A percentile compares a stretch with the other conserved stretches of the same genome.
phyloP scores from a whole-genome alignment of 2,113 vertebrate genomes.

The Silurus asotus region DNA sequence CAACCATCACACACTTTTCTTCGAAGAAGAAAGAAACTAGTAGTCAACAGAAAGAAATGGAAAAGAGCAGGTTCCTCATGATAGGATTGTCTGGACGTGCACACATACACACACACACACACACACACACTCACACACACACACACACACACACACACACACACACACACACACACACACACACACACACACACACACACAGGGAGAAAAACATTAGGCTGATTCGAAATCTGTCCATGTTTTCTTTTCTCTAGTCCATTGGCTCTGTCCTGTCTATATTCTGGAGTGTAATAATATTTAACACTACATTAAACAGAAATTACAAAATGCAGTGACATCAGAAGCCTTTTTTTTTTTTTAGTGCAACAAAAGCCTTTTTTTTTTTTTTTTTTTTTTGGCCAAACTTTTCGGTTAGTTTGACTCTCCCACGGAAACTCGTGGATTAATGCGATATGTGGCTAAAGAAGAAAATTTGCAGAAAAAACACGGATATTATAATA shows the following conservation, averaged over 20 bases:
- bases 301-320: constrained; percentile 23
- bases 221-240: constrained; percentile 28
- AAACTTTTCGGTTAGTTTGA: not conserved
- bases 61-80: constrained; percentile 31
- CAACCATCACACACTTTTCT: constrained; percentile 41
- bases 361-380: not conserved
- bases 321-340: not conserved
- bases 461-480: not conserved
- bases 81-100: constrained; percentile 14
- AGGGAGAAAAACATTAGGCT: not conserved
- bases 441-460: too few species aligned
- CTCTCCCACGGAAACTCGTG: too few species aligned
- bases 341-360: not conserved
- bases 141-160: too few species aligned
- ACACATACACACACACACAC: constrained; percentile 37
- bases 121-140: not conserved
- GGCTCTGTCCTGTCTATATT: constrained; percentile 27
- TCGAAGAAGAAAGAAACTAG: constrained; percentile 28
- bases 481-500: not conserved
- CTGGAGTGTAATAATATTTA: constrained; percentile 29
- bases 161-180: constrained; percentile 36
- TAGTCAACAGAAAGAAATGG: constrained; percentile 1
- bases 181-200: constrained; percentile 2
- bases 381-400: not conserved
- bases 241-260: not conserved